A percentile compares a stretch with the other conserved stretches of the same genome.
Conservation (phyloP, 2,113 vertebrate species). For the Ursus arctos region DNA sequence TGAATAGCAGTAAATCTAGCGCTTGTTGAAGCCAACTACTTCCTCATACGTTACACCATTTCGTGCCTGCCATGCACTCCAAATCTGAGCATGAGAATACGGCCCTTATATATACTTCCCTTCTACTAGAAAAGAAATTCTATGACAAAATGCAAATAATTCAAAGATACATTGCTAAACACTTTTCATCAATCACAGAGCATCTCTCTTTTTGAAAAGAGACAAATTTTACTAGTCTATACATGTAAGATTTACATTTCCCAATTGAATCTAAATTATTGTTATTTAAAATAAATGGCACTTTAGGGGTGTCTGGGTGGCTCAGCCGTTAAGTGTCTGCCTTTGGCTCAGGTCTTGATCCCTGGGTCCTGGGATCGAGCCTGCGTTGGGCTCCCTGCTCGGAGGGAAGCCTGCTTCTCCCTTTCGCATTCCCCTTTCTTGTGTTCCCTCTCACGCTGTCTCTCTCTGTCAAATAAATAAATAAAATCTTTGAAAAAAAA, state of each 20-base stretch:
- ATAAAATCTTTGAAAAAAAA: too few species aligned
- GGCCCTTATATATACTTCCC: background rate
- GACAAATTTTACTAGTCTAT: background rate
- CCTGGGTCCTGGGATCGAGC: too few species aligned
- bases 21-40: background rate
- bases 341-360: too few species aligned
- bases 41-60: background rate
- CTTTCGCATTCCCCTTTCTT: too few species aligned
- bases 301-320: too few species aligned
- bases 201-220: background rate
- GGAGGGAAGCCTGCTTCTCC: too few species aligned
- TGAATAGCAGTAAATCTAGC: background rate
- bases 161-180: background rate
- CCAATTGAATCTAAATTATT: background rate
- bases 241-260: background rate
- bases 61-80: background rate
- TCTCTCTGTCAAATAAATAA: too few species aligned
- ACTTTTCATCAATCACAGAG: background rate
- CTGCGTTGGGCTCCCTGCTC: too few species aligned
- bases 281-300: background rate
- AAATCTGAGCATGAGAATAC: background rate
- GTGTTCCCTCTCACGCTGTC: too few species aligned
- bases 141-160: background rate
- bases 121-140: background rate
- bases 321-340: too few species aligned